Evolutionary conservation across 2,888 invertebrate genomes (phyloP), one percentile per base, ranked within the genome.

Genomic region (Drosophila austrosaltans): DNA sequence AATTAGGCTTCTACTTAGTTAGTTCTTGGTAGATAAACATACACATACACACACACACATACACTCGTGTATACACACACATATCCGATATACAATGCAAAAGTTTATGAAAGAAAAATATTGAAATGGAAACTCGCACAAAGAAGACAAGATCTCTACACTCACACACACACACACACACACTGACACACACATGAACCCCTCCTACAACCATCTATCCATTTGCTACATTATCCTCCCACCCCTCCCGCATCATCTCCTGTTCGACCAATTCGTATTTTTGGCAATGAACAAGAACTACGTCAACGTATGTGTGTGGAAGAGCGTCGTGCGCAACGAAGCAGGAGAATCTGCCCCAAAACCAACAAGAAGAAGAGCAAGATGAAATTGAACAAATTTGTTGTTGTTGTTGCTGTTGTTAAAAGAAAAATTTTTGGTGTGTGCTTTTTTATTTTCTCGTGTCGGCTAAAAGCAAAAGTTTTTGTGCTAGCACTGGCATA

Each of bases 281-380:
- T 90, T 90, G 91, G 90, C 91, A 91, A 90, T 85, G 87, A 87
- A 86, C 79, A 73, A 81, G 75, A 89, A 87, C 83, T 84, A 78
- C 87, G 82, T 77, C 87, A 89, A 79, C 74, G 78, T 87, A 72
- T 81, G 89, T 48, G 44, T 44, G 48, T 48, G 87, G 77, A 65
- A 81, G 82, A 89, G 88, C 81, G 89, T 82, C 85, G 89, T 82
- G 81, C 84, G 78, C 89, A 88, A 88, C 81, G 83, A 78, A 75
- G 53, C 57, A 79, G 42, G 40, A 63, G 53, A 42, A 81, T 57
- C 63, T 78, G 65, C 64, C 48, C 48, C 48, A 48, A 22, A 48
- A 48, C 2, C 10, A 80, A 30, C 44, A 71, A 25, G 53, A 70
- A 69, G 32, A 69, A 56, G 39, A 80, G 28, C 44, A 71, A 25